Evolutionary conservation across 2,113 vertebrate species (phyloP).

Genomic region (Indicator indicator): DNA sequence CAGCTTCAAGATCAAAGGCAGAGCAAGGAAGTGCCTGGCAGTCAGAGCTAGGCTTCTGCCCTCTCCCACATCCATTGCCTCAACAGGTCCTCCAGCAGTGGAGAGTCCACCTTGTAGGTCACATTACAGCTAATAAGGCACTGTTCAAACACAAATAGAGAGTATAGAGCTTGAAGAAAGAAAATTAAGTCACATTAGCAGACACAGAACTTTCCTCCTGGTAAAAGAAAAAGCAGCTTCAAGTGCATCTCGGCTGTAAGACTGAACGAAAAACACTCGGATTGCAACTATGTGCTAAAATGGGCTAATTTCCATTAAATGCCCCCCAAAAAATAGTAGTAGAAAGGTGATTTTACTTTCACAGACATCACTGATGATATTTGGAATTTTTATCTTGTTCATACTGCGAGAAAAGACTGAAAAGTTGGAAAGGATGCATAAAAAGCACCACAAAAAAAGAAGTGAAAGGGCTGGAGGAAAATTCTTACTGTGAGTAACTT

Average conservation of each 20-base stretch:
- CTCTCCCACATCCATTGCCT: neutral
- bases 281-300: neutral
- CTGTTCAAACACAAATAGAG: neutral
- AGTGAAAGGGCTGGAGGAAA: neutral
- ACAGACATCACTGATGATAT: fast-evolving
- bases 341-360: neutral
- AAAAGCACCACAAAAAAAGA: neutral
- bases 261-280: neutral
- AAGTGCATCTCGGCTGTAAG: neutral
- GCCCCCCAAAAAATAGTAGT: neutral
- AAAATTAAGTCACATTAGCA: neutral
- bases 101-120: neutral
- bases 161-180: neutral
- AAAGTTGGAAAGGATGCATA: neutral
- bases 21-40: neutral
- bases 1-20: neutral
- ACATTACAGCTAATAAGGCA: neutral
- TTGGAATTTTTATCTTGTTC: neutral
- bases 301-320: neutral
- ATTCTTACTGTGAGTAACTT: neutral
- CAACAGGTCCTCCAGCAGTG: neutral
- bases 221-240: neutral
- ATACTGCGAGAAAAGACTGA: neutral
- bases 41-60: neutral
- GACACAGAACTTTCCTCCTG: neutral